Base-by-base conservation (phyloP, 2,113 vertebrate species). In the Garra rufa region DNA sequence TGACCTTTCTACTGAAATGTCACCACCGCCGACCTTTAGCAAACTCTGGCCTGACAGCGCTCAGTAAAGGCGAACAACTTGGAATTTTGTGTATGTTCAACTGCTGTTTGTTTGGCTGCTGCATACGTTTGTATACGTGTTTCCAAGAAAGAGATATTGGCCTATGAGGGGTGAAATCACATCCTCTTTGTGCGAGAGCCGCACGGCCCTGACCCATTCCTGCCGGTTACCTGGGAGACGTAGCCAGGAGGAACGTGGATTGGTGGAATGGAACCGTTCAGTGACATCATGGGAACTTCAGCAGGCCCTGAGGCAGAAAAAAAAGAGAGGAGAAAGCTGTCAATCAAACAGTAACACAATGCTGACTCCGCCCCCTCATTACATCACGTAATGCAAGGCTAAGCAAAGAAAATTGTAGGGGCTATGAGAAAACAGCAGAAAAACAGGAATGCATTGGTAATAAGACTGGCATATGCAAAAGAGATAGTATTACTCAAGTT, bases 241-340 rank as follows among this genome's bases (percentile, higher is more conserved):
- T 97, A 97, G 87, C 96, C 96, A 0, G 96, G 96, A 90, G 96
- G 96, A 87, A 97, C 96, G 24, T 97, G 96, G 86, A 97, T 97
- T 84, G 96, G 96, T 85, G 96, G 96, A 86, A 97, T 97, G 90
- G 96, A 97, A 88, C 96, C 96, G 76, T 97, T 97, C 21, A 95
- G 95, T 90, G 96, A 97, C 96, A 97, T 95, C 96, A 97, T 97
- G 88, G 96, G 96, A 91, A 97, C 96, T 87, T 97, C 96, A 69
- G 96, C 96, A 48, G 96, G 96, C 86, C 96, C 96, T 97, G 78
- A 57, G 55, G 69, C 43, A 83, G 46, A 28, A 73, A 41, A 81
- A 65, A 75, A 73, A 13, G 59, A 74, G 55, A 83, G 28, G 52
- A 75, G 57, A 83, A 30, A 26, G 24, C 14, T 30, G 61, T 89